Evolutionary conservation across 1,140 invertebrate genomes (phyloP).

Genomic region (Aplysia californica): DNA sequence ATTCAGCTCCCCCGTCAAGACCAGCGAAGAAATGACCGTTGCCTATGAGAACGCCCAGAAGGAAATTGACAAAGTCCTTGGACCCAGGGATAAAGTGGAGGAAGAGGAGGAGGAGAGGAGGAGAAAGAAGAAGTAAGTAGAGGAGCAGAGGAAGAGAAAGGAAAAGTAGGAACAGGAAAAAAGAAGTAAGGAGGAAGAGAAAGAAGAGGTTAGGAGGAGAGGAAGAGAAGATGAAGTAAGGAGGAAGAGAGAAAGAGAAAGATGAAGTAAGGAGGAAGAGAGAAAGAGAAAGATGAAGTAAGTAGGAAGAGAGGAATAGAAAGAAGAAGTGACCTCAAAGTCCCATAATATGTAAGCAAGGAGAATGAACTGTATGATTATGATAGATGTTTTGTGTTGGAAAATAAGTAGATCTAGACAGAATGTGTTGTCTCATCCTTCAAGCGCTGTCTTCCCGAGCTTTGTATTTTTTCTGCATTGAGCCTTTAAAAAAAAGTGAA

Average conservation of each 20-base stretch:
- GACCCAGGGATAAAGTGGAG: constrained; percentile 31
- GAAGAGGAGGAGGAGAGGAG: background rate
- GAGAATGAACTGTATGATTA: background rate
- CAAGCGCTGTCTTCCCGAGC: background rate
- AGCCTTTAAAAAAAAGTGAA: too few species aligned
- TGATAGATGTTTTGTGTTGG: too few species aligned
- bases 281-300: constrained; percentile 1
- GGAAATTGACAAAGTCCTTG: constrained; percentile 34
- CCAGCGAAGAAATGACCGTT: background rate
- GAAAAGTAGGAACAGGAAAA: too few species aligned
- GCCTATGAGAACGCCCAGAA: constrained; percentile 32
- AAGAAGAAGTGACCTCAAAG: background rate
- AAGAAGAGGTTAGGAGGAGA: background rate
- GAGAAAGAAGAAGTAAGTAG: background rate
- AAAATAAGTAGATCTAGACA: too few species aligned
- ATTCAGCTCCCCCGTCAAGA: background rate
- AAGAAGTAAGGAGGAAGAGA: background rate
- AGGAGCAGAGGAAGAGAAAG: too few species aligned
- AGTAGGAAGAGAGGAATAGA: background rate
- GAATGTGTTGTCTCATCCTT: background rate
- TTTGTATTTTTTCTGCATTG: background rate
- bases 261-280: background rate
- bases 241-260: background rate
- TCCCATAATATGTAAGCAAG: background rate
- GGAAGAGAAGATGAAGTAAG: constrained; percentile 9